These are phyloP conservation scores for Platichthys stellatus DNA, from an alignment of 2,113 vertebrate species.

Conservation along the genomic window DNA sequence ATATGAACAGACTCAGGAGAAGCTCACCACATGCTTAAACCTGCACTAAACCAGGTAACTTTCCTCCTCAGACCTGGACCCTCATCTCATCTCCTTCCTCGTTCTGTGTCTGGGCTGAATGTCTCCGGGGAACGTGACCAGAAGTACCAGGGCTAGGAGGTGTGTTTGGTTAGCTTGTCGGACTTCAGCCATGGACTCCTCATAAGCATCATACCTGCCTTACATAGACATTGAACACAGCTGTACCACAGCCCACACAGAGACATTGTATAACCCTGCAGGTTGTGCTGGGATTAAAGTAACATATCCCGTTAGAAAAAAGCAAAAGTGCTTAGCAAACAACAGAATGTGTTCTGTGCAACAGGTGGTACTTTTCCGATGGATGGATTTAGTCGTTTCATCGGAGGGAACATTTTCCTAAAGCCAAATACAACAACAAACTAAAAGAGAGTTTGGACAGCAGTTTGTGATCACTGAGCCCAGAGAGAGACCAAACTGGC, in stretches of 20 bases:
- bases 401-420: background rate
- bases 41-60: background rate
- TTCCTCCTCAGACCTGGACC: background rate
- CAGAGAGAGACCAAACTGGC: constrained; percentile 13
- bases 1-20: background rate
- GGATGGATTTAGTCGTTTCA: background rate
- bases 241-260: background rate
- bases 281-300: background rate
- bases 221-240: constrained; percentile 6
- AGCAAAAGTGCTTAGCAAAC: background rate
- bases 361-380: background rate
- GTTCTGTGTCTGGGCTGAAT: background rate
- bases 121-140: constrained; percentile 22
- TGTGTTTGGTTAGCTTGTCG: constrained; percentile 54
- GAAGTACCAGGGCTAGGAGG: constrained; percentile 19
- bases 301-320: too few species aligned
- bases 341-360: background rate
- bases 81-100: background rate
- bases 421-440: background rate
- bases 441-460: background rate
- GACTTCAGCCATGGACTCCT: constrained; percentile 1
- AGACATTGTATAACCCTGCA: background rate
- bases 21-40: background rate
- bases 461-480: background rate
- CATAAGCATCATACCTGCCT: constrained; percentile 9